Conservation (phyloP, 1,140 invertebrate species). For the Tetragonula clypearis region DNA sequence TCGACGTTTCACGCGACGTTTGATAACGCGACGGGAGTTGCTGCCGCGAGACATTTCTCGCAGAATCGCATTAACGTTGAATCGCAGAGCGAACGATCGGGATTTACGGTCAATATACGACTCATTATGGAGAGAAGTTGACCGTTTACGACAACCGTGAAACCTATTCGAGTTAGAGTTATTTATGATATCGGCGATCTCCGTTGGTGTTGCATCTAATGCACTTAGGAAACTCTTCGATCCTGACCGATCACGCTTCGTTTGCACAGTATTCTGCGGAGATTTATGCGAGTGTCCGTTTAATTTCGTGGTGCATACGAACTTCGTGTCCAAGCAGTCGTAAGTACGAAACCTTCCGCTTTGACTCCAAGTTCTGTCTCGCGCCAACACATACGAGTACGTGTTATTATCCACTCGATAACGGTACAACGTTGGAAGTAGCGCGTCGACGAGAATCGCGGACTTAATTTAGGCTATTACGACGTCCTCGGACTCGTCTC, state of each 20-base stretch:
- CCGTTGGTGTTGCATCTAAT: neutral
- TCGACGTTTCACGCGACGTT: neutral
- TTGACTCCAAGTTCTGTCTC: conserved; percentile 17
- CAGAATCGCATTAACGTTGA: conserved; percentile 48
- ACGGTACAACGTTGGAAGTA: conserved; percentile 41
- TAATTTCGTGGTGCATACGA: conserved; percentile 30
- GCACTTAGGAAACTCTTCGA: conserved; percentile 15
- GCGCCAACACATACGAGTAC: conserved; percentile 19
- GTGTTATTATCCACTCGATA: conserved; percentile 58
- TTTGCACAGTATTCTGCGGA: conserved; percentile 31
- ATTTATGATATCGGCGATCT: conserved; percentile 27
- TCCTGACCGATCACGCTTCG: conserved; percentile 15
- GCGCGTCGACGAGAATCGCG: conserved; percentile 19
- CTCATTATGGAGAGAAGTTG: conserved; percentile 32
- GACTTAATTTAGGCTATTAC: conserved; percentile 70
- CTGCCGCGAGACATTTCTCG: conserved; percentile 22
- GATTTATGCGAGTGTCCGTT: conserved; percentile 25
- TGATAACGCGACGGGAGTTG: conserved; percentile 53
- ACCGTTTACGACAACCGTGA: conserved; percentile 30
- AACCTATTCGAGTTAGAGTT: conserved; percentile 10
- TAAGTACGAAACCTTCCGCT: neutral
- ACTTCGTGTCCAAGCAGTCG: neutral
- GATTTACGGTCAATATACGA: conserved; percentile 58
- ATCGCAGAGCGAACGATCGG: conserved; percentile 49
- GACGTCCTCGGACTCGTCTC: conserved; percentile 31